Evolutionary conservation across 2,888 invertebrate species (phyloP).

Genomic region (Camponotus fellah): DNA sequence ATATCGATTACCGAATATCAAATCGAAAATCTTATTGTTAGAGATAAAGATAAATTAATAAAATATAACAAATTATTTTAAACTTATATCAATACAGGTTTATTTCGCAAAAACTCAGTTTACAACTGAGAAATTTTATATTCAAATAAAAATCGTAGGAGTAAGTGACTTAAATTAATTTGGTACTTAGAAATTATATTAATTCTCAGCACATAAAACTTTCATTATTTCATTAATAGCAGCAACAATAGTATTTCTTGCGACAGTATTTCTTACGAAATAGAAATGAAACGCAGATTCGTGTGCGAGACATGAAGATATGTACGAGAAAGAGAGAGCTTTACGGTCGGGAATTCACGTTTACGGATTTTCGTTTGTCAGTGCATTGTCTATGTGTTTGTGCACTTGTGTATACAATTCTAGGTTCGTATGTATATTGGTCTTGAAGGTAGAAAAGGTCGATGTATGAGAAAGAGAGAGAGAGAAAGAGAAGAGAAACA

Average conservation of each 20-base stretch:
- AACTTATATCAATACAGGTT: background rate
- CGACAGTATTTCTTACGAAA: constrained; percentile 72
- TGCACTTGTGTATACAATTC: constrained; percentile 14
- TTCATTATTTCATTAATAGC: constrained; percentile 65
- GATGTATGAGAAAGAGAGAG: constrained; percentile 37
- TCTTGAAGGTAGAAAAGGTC: constrained; percentile 49
- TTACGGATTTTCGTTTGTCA: constrained; percentile 74
- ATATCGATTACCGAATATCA: constrained; percentile 14
- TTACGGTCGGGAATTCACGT: constrained; percentile 34
- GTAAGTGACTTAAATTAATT: background rate
- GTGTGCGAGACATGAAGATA: constrained; percentile 50
- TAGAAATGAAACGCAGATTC: constrained; percentile 72
- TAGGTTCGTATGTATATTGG: constrained; percentile 39
- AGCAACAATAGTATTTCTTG: constrained; percentile 75
- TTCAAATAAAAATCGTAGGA: background rate
- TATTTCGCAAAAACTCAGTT: background rate
- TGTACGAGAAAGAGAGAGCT: constrained; percentile 57
- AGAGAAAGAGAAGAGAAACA: constrained; percentile 61
- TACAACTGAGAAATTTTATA: background rate
- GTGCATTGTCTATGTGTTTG: constrained; percentile 46
- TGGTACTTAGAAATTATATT: background rate
- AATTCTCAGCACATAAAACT: constrained; percentile 27
- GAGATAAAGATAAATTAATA: constrained; percentile 2
- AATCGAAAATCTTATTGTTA: background rate
- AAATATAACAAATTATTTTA: background rate